A percentile compares a stretch with the other conserved stretches of the same genome.
Conservation (phyloP, 2,113 vertebrate species). For the Solenodon paradoxus region DNA sequence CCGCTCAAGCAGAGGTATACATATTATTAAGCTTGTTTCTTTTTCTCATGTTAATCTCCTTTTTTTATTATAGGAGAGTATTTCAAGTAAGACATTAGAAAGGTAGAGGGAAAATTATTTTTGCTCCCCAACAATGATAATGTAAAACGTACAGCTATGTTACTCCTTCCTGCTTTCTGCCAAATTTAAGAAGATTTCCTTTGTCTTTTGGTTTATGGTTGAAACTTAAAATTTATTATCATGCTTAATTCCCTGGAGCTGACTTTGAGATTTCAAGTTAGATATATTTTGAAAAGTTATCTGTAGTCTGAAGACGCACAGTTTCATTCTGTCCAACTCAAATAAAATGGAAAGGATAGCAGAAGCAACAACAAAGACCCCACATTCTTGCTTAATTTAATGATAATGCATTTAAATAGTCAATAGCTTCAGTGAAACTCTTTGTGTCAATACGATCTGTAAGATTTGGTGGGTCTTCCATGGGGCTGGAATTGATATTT, state of each 20-base stretch:
- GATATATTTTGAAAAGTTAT: background rate
- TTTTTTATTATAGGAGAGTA: background rate
- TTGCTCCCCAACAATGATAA: background rate
- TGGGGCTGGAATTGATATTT: background rate
- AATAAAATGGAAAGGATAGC: background rate
- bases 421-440: background rate
- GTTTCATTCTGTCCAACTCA: background rate
- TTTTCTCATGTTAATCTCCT: background rate
- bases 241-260: background rate
- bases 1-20: no score
- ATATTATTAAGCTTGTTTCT: background rate
- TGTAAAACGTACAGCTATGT: background rate
- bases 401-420: background rate
- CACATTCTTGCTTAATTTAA: slow-evolving; percentile 19
- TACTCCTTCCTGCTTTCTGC: background rate
- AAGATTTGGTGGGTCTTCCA: slow-evolving; percentile 10
- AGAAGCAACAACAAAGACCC: background rate
- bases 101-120: background rate
- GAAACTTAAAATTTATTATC: background rate
- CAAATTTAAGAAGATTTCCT: background rate
- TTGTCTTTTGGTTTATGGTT: background rate
- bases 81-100: background rate
- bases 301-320: background rate
- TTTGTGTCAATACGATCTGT: background rate
- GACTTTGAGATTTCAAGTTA: background rate